These are phyloP conservation scores for Actenoides hombroni DNA, from an alignment of 2,113 vertebrate species.

Conservation along the genomic window DNA sequence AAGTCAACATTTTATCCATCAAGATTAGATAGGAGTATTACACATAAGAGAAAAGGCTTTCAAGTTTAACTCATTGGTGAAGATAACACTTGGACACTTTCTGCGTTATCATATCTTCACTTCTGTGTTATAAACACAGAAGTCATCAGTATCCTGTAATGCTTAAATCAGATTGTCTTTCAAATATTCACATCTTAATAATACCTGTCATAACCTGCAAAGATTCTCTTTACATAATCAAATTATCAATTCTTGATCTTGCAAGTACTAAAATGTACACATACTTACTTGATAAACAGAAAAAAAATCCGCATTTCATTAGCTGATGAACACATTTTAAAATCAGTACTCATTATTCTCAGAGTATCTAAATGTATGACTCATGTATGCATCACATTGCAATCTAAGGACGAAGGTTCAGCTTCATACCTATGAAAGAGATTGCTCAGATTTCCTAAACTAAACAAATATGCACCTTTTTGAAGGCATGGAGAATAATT, in stretches of 20 bases:
- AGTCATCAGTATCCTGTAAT: background rate
- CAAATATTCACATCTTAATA: background rate
- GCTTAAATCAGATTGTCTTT: background rate
- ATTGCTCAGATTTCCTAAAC: background rate
- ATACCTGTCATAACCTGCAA: background rate
- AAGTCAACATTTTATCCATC: background rate
- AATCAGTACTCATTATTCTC: background rate
- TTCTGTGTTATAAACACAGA: background rate
- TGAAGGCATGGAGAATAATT: background rate
- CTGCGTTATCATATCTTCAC: background rate
- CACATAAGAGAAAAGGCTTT: background rate
- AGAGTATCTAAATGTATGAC: background rate
- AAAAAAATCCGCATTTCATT: background rate
- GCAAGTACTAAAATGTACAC: background rate
- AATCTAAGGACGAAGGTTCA: background rate
- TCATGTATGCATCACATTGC: rapidly evolving
- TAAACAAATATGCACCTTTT: background rate
- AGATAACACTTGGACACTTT: background rate
- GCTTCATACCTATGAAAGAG: background rate
- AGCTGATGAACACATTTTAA: background rate
- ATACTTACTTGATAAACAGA: background rate
- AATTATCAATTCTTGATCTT: background rate
- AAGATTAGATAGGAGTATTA: background rate
- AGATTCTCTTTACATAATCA: background rate
- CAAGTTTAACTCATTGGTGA: background rate